phyloP scores from a whole-genome alignment of 2,113 vertebrate species.

The Siniperca chuatsi region DNA sequence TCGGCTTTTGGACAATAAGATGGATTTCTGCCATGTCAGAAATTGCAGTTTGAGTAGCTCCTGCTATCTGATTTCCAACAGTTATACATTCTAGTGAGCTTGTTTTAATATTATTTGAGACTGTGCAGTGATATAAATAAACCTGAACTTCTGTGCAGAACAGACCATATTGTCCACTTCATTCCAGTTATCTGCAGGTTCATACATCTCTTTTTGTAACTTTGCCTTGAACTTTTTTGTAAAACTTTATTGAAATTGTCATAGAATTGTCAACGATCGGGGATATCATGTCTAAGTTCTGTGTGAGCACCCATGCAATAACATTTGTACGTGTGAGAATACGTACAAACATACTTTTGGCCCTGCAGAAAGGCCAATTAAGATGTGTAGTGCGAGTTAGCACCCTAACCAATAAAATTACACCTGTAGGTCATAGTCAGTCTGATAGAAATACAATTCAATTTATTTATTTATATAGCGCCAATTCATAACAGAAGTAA shows the following conservation, averaged over 20 bases:
- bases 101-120: neutral
- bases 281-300: neutral
- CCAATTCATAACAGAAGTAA: no score
- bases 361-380: neutral
- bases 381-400: neutral
- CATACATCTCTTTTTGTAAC: neutral
- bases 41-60: slow-evolving; percentile 28
- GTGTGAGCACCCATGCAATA: neutral
- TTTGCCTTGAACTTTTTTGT: neutral
- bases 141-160: neutral
- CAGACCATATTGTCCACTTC: neutral
- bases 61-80: neutral
- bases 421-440: neutral
- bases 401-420: neutral
- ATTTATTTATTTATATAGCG: no score
- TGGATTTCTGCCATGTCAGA: neutral
- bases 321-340: neutral
- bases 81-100: neutral
- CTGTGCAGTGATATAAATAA: slow-evolving; percentile 8
- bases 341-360: neutral
- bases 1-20: neutral
- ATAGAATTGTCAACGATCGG: neutral
- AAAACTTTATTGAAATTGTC: neutral
- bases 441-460: neutral
- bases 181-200: slow-evolving; percentile 6